Percentiles rank a stretch among this genome's conserved stretches.
These are phyloP conservation scores for Epiperipatus broadwayi DNA, from an alignment of 2,888 invertebrate genomes.

Conservation along the genomic window DNA sequence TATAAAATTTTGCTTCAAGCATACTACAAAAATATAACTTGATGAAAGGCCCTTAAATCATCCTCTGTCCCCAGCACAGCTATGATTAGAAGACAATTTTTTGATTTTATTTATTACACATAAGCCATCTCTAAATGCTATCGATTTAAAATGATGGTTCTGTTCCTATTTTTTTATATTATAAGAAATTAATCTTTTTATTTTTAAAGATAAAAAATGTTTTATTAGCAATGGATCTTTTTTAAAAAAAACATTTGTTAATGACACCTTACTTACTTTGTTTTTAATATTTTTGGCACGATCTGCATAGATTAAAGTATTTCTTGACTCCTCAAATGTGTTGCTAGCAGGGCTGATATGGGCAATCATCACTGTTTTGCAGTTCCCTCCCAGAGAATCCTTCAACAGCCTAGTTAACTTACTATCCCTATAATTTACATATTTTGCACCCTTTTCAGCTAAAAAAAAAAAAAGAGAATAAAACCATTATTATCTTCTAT, in stretches of 20 bases:
- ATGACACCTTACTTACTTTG: slow-evolving; percentile 38
- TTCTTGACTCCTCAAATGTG: slow-evolving; percentile 75
- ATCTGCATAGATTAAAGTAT: slow-evolving; percentile 81
- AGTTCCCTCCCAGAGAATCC: slow-evolving; percentile 71
- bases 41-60: no score
- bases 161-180: no score
- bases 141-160: no score
- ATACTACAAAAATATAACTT: no score
- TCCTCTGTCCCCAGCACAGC: no score
- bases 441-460: slow-evolving; percentile 31
- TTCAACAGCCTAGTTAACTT: slow-evolving; percentile 66
- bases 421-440: slow-evolving; percentile 87
- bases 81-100: no score
- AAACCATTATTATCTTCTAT: neutral
- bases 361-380: slow-evolving; percentile 90
- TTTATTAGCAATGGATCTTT: no score
- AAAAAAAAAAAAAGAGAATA: no score
- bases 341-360: slow-evolving; percentile 66
- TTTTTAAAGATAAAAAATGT: neutral
- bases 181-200: no score
- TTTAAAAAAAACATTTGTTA: slow-evolving; percentile 6
- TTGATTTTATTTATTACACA: no score
- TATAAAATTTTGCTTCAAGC: no score
- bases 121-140: no score
- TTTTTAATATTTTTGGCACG: slow-evolving; percentile 82